phyloP scores from a whole-genome alignment of 2,888 invertebrate species.

The Eupsilia transversa region DNA sequence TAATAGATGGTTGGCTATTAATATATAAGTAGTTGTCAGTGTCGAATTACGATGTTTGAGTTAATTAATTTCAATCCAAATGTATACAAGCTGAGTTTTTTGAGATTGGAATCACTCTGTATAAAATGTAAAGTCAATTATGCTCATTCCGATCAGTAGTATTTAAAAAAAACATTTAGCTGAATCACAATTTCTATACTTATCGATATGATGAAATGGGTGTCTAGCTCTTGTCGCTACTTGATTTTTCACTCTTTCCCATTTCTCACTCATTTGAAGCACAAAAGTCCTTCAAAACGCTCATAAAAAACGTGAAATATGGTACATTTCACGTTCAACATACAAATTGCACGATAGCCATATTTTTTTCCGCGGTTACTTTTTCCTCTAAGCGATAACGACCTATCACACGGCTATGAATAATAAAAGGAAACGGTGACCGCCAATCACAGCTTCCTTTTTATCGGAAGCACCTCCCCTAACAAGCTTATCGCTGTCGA shows the following conservation, averaged over 20 bases:
- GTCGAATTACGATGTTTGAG: neutral
- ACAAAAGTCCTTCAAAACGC: too few relatives aligned
- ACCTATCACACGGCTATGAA: constrained; percentile 52
- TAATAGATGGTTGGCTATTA: constrained; percentile 20
- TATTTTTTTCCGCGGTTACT: constrained; percentile 4
- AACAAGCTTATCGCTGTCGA: constrained; percentile 16
- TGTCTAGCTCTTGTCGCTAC: too few relatives aligned
- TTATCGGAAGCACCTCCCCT: constrained; percentile 56
- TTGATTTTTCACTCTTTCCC: neutral
- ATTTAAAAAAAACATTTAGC: neutral
- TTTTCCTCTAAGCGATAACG: constrained; percentile 50
- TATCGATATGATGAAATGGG: neutral
- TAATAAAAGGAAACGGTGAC: constrained; percentile 39
- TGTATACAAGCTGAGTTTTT: neutral
- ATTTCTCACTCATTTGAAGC: too few relatives aligned
- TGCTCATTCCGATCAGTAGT: neutral
- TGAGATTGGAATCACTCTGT: neutral
- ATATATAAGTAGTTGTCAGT: constrained; percentile 15
- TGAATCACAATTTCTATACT: neutral
- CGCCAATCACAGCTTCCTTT: constrained; percentile 51
- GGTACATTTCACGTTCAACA: constrained; percentile 9
- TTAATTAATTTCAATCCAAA: neutral
- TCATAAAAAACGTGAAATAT: too few relatives aligned
- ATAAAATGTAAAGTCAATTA: neutral
- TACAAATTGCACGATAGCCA: constrained; percentile 27